A percentile compares a stretch with the other conserved stretches of the same genome.
Conservation (phyloP, 35 echinoderm and acorn worm genomes). For the Apostichopus californicus region DNA sequence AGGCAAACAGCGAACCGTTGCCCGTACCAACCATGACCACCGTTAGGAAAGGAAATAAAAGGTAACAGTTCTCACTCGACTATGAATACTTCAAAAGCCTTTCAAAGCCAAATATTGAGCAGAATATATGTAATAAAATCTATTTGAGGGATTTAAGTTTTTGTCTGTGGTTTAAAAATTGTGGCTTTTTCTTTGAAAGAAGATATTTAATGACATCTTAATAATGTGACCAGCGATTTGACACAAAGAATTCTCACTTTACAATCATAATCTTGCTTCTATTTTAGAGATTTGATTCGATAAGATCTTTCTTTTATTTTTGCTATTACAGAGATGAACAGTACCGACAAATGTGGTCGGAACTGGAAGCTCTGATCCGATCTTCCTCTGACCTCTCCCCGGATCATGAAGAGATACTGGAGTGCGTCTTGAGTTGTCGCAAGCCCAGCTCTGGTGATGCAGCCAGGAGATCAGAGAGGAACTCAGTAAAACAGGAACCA, state of each 20-base stretch:
- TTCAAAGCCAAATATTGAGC: too few relatives aligned
- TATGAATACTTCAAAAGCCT: too few relatives aligned
- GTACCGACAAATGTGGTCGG: conserved; percentile 95
- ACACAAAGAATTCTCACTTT: too few relatives aligned
- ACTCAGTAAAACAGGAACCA: conserved; percentile 30
- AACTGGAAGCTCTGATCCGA: conserved; percentile 76
- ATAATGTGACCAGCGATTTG: too few relatives aligned
- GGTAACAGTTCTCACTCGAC: background rate
- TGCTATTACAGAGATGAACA: conserved; percentile 80
- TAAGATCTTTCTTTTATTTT: background rate
- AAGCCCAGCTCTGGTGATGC: conserved; percentile 71
- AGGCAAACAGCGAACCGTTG: conserved; percentile 85
- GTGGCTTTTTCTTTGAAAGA: too few relatives aligned
- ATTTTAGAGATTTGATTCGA: too few relatives aligned
- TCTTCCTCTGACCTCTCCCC: conserved; percentile 75
- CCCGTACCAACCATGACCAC: conserved; percentile 72
- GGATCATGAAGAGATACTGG: conserved; percentile 76
- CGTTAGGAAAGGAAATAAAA: conserved; percentile 84
- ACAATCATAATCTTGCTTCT: too few relatives aligned
- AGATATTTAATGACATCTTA: too few relatives aligned
- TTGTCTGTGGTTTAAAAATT: too few relatives aligned
- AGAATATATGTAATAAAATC: too few relatives aligned
- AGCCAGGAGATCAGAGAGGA: conserved; percentile 50
- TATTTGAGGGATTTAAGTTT: too few relatives aligned
- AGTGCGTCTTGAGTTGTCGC: conserved; percentile 81